Percentiles rank a stretch among this genome's conserved stretches.
phyloP scores from a whole-genome alignment of 2,888 invertebrate species.

The Myathropa florea region DNA sequence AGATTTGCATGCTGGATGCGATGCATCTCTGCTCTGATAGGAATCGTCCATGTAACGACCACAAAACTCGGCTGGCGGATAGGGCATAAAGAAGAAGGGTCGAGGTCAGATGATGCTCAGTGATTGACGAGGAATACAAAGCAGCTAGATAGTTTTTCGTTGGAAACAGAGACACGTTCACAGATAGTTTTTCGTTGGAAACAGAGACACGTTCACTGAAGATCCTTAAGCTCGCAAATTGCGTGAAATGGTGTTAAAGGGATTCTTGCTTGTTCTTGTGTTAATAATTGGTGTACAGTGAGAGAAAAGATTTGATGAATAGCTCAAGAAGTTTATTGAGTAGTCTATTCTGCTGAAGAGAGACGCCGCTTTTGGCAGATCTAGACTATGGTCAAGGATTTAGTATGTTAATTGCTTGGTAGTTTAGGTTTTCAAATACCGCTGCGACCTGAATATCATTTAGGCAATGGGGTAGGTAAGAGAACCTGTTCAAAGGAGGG shows the following conservation, averaged over 20 bases:
- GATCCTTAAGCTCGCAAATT: neutral
- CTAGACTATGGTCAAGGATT: no score
- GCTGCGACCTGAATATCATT: no score
- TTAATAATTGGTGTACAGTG: neutral
- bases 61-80: slow-evolving; percentile 33
- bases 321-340: no score
- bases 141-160: neutral
- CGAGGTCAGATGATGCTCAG: slow-evolving; percentile 36
- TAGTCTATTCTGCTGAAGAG: no score
- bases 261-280: no score
- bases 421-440: no score
- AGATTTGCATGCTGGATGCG: slow-evolving; percentile 18
- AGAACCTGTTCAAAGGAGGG: no score
- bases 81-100: slow-evolving; percentile 22
- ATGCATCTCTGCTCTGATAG: slow-evolving; percentile 36
- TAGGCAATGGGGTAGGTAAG: no score
- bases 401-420: no score
- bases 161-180: no score
- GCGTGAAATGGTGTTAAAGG: no score
- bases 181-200: neutral
- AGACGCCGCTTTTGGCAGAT: no score
- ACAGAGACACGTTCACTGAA: neutral
- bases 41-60: slow-evolving; percentile 46
- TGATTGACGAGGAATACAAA: neutral
- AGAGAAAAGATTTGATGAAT: neutral